Evolutionary conservation across 2,797 vertebrate species (phyloP).

Genomic region (Acipenser transmontanus): DNA sequence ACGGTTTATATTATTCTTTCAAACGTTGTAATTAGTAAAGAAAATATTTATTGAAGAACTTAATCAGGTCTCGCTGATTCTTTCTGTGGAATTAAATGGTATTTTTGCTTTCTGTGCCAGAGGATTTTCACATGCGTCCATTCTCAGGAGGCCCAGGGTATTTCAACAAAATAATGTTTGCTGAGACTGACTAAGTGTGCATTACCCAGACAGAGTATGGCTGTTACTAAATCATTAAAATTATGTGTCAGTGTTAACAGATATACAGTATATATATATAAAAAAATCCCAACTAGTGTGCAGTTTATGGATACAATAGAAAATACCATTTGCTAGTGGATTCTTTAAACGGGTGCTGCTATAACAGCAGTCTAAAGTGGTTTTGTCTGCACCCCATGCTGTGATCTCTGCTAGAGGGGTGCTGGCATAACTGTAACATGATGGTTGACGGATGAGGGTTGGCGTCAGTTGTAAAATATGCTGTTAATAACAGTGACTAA

Average conservation of each 20-base stretch:
- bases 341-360: slow-evolving; percentile 33
- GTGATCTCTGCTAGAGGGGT: slow-evolving; percentile 30
- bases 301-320: neutral
- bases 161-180: slow-evolving; percentile 26
- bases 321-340: slow-evolving; percentile 4
- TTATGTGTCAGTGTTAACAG: no score
- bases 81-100: slow-evolving; percentile 24
- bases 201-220: no score
- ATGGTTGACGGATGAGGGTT: slow-evolving; percentile 47
- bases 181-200: slow-evolving; percentile 14
- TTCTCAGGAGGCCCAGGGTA: slow-evolving; percentile 7
- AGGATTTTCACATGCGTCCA: slow-evolving; percentile 19
- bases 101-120: slow-evolving; percentile 23
- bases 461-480: slow-evolving; percentile 21
- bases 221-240: no score
- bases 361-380: slow-evolving; percentile 43
- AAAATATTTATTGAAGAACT: slow-evolving; percentile 31
- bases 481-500: slow-evolving; percentile 1
- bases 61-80: slow-evolving; percentile 22
- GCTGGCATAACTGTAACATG: slow-evolving; percentile 42
- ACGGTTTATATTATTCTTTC: slow-evolving; percentile 18
- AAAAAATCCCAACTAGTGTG: neutral
- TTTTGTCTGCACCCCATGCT: slow-evolving; percentile 30
- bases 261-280: no score
- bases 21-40: slow-evolving; percentile 32